Evolutionary conservation across 92 coral and sea anemone species (phyloP).

Genomic region (Umimayanthus chanpuru): DNA sequence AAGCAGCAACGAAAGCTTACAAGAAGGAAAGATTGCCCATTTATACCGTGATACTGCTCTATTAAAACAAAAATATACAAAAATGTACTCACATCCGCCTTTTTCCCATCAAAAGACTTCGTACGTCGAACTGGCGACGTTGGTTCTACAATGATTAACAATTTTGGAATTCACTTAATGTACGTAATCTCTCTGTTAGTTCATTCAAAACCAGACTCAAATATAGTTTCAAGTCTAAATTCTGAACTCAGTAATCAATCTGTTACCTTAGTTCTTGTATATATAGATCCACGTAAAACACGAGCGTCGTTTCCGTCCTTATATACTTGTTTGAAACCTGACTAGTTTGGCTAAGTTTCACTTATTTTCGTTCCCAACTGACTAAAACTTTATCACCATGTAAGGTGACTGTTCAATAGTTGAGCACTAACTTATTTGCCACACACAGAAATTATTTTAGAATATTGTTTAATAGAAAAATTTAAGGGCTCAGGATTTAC

Average conservation of each 20-base stretch:
- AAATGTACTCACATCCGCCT: conserved; percentile 9
- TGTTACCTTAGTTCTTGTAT: too few species aligned
- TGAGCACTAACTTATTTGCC: too few species aligned
- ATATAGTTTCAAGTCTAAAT: not conserved
- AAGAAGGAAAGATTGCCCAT: not conserved
- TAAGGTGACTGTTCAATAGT: not conserved
- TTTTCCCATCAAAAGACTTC: not conserved
- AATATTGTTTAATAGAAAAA: too few species aligned
- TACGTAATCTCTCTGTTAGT: too few species aligned
- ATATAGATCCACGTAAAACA: not conserved
- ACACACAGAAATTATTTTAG: too few species aligned
- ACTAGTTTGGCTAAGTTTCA: not conserved
- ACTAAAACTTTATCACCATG: not conserved
- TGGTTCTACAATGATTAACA: conserved; percentile 11
- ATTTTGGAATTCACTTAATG: not conserved
- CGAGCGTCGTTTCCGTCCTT: too few species aligned
- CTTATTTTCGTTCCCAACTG: not conserved
- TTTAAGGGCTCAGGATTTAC: too few species aligned
- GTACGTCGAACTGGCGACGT: conserved; percentile 10
- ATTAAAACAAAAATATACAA: not conserved
- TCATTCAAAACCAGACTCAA: not conserved
- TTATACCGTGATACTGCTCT: not conserved
- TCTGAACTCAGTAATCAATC: not conserved
- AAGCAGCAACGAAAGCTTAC: not conserved
- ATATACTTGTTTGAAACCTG: not conserved